Evolutionary conservation across 2,113 vertebrate species (phyloP).

Genomic region (Copsychus sechellarum): DNA sequence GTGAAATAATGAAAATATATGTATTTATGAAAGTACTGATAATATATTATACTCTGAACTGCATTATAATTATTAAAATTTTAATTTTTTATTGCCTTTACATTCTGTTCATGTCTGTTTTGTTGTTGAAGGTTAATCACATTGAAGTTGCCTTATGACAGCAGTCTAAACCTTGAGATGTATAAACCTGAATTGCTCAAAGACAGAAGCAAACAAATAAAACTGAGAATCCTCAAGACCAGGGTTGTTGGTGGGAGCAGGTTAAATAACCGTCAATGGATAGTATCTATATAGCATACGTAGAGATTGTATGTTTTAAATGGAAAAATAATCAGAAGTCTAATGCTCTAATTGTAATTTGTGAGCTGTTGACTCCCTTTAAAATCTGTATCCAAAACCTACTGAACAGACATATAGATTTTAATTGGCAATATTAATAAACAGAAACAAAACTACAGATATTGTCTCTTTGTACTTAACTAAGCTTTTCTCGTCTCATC

Average conservation of each 20-base stretch:
- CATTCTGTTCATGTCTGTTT: neutral
- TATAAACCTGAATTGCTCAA: neutral
- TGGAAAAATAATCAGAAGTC: neutral
- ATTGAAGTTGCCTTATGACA: neutral
- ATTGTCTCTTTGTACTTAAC: neutral
- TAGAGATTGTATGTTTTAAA: neutral
- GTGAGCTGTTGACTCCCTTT: neutral
- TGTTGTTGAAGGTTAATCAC: neutral
- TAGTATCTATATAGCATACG: neutral
- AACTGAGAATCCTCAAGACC: neutral
- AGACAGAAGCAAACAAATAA: neutral
- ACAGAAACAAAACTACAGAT: neutral
- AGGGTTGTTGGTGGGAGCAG: too few species aligned
- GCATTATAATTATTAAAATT: neutral
- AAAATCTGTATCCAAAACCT: neutral
- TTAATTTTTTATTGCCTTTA: neutral
- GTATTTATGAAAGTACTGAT: neutral
- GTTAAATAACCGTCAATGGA: neutral
- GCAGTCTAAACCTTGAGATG: neutral
- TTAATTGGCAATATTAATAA: conserved; percentile 19
- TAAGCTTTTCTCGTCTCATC: neutral
- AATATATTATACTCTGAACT: neutral
- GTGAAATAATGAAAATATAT: neutral
- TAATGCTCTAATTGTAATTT: neutral
- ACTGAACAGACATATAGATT: neutral